These are phyloP conservation scores for Aphodius granarius DNA, from an alignment of 2,888 invertebrate genomes.

Conservation along the genomic window DNA sequence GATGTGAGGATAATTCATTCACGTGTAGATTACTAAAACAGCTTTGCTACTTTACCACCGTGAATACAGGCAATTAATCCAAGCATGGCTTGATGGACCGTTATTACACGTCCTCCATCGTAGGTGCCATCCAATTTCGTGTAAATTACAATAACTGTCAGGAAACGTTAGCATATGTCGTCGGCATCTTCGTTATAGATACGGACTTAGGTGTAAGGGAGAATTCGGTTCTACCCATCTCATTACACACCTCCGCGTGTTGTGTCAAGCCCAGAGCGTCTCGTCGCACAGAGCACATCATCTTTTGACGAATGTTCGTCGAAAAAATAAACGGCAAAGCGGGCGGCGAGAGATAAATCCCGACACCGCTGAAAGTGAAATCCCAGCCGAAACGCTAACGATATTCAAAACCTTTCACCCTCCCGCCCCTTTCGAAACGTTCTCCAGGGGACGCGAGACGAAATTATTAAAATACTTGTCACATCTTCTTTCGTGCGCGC, in stretches of 20 bases:
- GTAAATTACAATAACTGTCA: conserved; percentile 27
- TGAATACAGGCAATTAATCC: neutral
- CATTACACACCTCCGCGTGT: neutral
- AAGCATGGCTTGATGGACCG: neutral
- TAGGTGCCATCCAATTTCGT: conserved; percentile 11
- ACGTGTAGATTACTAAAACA: no score
- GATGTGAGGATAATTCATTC: no score
- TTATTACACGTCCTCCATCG: neutral
- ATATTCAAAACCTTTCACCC: neutral
- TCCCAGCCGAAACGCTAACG: neutral
- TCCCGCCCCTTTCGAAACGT: neutral
- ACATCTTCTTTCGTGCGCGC: neutral
- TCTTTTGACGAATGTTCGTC: neutral
- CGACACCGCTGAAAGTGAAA: neutral
- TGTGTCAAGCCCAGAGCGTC: neutral
- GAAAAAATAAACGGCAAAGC: neutral
- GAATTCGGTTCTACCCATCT: neutral
- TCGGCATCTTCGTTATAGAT: neutral
- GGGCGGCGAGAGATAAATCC: neutral
- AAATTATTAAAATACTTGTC: neutral
- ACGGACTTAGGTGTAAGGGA: neutral
- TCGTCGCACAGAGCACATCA: neutral
- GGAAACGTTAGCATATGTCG: conserved; percentile 26
- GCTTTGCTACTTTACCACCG: no score
- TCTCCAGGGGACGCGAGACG: neutral